Conservation (phyloP, 2,888 invertebrate species). For the Cephus sareptanus region DNA sequence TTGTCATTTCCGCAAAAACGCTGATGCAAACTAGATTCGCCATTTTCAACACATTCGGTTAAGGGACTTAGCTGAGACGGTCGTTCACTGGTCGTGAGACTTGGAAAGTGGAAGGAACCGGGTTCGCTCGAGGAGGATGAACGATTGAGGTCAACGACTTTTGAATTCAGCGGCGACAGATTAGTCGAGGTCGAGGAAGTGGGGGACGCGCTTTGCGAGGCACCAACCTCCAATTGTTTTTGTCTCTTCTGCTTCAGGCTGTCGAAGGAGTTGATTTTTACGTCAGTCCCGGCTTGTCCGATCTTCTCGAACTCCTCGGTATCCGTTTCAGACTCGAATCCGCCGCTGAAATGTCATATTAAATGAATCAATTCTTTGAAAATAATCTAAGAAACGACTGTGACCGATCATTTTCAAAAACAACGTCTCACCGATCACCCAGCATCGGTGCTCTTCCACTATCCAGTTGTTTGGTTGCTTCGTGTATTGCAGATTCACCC, state of each 20-base stretch:
- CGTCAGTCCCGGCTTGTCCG: conserved; percentile 68
- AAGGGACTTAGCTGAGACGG: conserved; percentile 54
- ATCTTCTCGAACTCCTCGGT: conserved; percentile 87
- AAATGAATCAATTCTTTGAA: neutral
- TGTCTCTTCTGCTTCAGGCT: conserved; percentile 45
- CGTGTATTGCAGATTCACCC: conserved; percentile 46
- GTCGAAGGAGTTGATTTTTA: conserved; percentile 53
- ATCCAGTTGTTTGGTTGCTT: conserved; percentile 44
- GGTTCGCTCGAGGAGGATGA: conserved; percentile 53
- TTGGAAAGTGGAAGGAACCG: conserved; percentile 54
- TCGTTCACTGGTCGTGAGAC: conserved; percentile 44
- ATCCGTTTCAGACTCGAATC: conserved; percentile 83
- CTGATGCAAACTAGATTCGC: conserved; percentile 27
- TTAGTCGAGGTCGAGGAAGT: conserved; percentile 58
- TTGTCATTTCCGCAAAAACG: conserved; percentile 7
- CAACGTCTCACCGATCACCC: conserved; percentile 51
- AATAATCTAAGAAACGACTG: neutral
- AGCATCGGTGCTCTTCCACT: conserved; percentile 41
- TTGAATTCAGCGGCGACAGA: conserved; percentile 54
- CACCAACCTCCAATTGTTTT: conserved; percentile 64
- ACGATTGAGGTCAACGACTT: conserved; percentile 42
- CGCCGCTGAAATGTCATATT: conserved; percentile 68
- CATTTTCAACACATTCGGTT: conserved; percentile 51
- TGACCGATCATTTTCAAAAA: neutral
- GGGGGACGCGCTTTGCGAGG: conserved; percentile 56